Conservation (phyloP, 2,888 invertebrate species). For the Eupithecia abbreviata region DNA sequence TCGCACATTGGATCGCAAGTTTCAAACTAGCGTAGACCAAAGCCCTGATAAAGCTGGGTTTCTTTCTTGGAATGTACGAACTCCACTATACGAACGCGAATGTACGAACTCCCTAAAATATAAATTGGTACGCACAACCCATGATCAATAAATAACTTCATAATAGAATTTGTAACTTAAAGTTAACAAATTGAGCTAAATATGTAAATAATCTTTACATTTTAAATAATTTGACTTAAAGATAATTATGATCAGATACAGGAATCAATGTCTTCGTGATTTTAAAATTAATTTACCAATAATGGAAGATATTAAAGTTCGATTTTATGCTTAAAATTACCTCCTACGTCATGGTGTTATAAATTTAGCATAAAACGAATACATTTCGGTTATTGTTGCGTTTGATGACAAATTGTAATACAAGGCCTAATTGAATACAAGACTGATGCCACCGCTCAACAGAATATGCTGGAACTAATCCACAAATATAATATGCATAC, state of each 20-base stretch:
- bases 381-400: slow-evolving; percentile 53
- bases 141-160: slow-evolving; percentile 61
- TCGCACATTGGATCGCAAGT: slow-evolving; percentile 42
- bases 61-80: background rate
- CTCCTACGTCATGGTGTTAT: slow-evolving; percentile 61
- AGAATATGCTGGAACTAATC: slow-evolving; percentile 1
- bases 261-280: slow-evolving; percentile 44
- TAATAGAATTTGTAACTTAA: slow-evolving; percentile 71
- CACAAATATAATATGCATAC: background rate
- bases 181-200: slow-evolving; percentile 77
- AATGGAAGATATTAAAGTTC: slow-evolving; percentile 59
- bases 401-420: slow-evolving; percentile 59
- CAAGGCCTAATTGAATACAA: background rate
- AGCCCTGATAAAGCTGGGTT: background rate
- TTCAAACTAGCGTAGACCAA: background rate
- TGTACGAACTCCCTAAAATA: slow-evolving; percentile 42
- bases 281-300: slow-evolving; percentile 45
- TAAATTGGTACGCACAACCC: slow-evolving; percentile 74
- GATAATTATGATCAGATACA: slow-evolving; percentile 48
- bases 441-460: background rate
- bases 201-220: slow-evolving; percentile 48
- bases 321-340: slow-evolving; percentile 62
- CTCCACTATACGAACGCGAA: background rate
- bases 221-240: slow-evolving; percentile 50
- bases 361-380: slow-evolving; percentile 63